Base-by-base conservation (phyloP, 2,888 invertebrate species). In the Papilio elwesi region DNA sequence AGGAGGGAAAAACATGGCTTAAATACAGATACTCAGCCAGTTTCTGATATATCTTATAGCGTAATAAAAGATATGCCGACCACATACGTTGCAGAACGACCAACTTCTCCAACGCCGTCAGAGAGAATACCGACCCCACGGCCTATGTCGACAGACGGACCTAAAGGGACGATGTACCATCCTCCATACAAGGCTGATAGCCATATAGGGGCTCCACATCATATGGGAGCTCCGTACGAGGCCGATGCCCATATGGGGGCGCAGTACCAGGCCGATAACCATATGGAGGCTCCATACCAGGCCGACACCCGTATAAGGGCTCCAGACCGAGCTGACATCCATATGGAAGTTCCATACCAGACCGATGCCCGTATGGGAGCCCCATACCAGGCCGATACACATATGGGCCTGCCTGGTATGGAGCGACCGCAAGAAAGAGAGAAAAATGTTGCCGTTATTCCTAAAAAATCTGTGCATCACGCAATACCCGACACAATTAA, bases 1-100 rank as follows among this genome's bases (percentile, higher is more conserved):
- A n/a, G 43, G 43, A n/a, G 59, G 26, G 59, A n/a, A 43, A 59
- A 43, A 10, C 59, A 59, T 59, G 59, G 59, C 12, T 59, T 59
- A 59, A n/a, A 43, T 43, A n/a, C 38, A 4, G 59, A 59, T 9
- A 59, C 38, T 10, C 59, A 43, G 43, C 59, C 59, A 1, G 15
- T 15, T 62, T n/a, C 59, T 3, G 59, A 62, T 8, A 43, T n/a
- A 43, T 62, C 59, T 43, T 62, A 43, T 10, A n/a, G 38, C 43
- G 9, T 43, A 9, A 43, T 3, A 43, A 43, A 43, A 6, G 43
- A 43, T 9, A 43, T 43, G 43, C 43, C 43, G 43, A 43, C 43
- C 6, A 62, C 43, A 62, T 62, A 62, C 43, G 10, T 62, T 62
- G 43, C 59, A 43, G 59, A 62, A 62, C 10, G 43, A 43, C 57